A percentile compares a stretch with the other conserved stretches of the same genome.
Conservation (phyloP, 30 jellyfish, hydroid and myxozoan genomes). For the Calvadosia cruxmelitensis region DNA sequence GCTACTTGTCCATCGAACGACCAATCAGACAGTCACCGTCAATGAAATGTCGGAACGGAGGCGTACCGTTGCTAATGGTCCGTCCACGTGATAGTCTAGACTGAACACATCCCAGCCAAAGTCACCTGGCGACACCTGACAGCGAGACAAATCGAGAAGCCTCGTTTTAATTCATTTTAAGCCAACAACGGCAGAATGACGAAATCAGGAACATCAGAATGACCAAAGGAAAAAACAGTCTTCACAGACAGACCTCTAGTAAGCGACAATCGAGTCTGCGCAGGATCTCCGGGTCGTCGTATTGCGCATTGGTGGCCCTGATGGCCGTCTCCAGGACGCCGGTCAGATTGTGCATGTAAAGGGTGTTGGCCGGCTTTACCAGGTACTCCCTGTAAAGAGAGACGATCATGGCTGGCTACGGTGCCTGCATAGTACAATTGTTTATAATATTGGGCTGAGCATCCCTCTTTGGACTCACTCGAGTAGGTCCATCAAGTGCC, state of each 20-base stretch:
- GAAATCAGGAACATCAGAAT: not conserved
- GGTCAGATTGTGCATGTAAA: slow-evolving; percentile 87
- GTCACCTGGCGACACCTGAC: slow-evolving; percentile 97
- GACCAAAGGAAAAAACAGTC: not conserved
- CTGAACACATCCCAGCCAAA: slow-evolving; percentile 99
- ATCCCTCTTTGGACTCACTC: slow-evolving; percentile 84
- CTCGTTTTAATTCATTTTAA: not conserved
- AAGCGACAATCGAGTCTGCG: slow-evolving; percentile 83
- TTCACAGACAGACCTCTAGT: slow-evolving; percentile 56
- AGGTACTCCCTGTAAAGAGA: slow-evolving; percentile 61
- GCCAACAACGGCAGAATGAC: not conserved
- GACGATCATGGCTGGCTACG: too few relatives aligned
- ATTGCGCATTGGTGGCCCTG: slow-evolving; percentile 96
- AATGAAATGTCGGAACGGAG: too few relatives aligned
- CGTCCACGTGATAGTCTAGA: slow-evolving; percentile 92
- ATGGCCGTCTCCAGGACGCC: slow-evolving; percentile 95
- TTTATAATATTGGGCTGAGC: too few relatives aligned
- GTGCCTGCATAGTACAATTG: too few relatives aligned
- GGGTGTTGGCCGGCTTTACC: slow-evolving; percentile 78
- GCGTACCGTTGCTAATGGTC: slow-evolving; percentile 95
- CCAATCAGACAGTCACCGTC: not conserved
- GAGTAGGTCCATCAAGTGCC: slow-evolving; percentile 92
- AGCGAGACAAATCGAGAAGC: not conserved
- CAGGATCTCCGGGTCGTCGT: slow-evolving; percentile 85
- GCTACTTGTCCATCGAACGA: not conserved